Percentiles rank a stretch among this genome's conserved stretches.
Evolutionary conservation across 2,113 vertebrate species (phyloP).

Genomic region (Serranochromis macrocephalus): DNA sequence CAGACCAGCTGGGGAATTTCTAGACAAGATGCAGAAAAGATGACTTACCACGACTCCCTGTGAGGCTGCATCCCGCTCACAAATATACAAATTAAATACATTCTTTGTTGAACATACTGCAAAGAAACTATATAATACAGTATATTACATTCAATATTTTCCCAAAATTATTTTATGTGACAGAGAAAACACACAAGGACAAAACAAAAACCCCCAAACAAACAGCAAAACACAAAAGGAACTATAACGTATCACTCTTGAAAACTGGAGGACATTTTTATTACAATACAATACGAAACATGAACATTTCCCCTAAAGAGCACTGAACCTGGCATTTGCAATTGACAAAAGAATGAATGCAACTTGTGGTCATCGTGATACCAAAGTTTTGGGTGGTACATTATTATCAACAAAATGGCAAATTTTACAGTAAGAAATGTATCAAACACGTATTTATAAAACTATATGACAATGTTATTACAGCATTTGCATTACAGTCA

Average conservation of each 20-base stretch:
- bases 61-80: not conserved
- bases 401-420: not conserved
- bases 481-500: not conserved
- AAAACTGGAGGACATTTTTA: not conserved
- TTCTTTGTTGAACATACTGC: not conserved
- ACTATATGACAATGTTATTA: not conserved
- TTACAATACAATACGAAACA: not conserved
- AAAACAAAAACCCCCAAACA: not conserved
- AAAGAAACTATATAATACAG: not conserved
- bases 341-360: not conserved
- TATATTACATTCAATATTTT: constrained; percentile 21
- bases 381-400: not conserved
- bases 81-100: not conserved
- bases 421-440: not conserved
- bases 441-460: not conserved
- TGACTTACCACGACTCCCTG: not conserved
- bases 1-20: constrained; percentile 46
- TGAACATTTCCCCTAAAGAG: not conserved
- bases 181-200: not conserved
- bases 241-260: not conserved
- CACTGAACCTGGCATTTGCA: not conserved
- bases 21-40: not conserved
- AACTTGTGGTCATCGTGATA: not conserved
- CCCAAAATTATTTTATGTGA: not conserved
- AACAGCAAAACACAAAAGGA: not conserved